phyloP scores from a whole-genome alignment of 53 echinoderm and acorn worm genomes.

The Holothuria scabra region DNA sequence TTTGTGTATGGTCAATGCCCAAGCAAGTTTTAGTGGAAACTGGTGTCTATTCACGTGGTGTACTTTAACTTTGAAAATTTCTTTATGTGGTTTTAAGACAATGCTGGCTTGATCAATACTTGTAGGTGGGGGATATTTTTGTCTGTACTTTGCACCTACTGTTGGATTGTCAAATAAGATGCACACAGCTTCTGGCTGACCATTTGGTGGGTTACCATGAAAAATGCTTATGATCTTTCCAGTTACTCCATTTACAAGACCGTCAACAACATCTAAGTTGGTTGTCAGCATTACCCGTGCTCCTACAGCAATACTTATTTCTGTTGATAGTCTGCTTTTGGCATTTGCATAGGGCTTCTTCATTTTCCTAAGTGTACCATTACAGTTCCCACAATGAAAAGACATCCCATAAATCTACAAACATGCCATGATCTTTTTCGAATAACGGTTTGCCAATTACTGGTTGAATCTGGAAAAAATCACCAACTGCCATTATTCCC shows the following conservation, averaged over 20 bases:
- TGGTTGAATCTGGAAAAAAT: constrained; percentile 69
- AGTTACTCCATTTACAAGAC: constrained; percentile 33
- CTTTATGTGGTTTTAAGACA: constrained; percentile 29
- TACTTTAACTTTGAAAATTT: constrained; percentile 17
- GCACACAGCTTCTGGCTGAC: constrained; percentile 47
- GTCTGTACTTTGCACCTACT: constrained; percentile 41
- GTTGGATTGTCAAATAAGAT: constrained; percentile 42
- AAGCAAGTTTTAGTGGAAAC: constrained; percentile 47
- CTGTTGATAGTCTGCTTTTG: not conserved
- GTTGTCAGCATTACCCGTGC: constrained; percentile 52
- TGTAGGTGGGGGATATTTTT: constrained; percentile 21
- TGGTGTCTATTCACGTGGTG: constrained; percentile 30
- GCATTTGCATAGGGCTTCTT: constrained; percentile 15
- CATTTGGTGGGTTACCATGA: constrained; percentile 2
- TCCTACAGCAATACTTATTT: constrained; percentile 51
- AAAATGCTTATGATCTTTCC: constrained; percentile 12
- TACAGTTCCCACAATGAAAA: constrained; percentile 56
- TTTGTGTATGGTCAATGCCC: constrained; percentile 50
- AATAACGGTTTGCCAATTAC: constrained; percentile 60
- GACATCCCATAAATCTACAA: constrained; percentile 60
- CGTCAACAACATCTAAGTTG: constrained; percentile 21
- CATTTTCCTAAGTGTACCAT: not conserved
- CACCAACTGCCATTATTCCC: constrained; percentile 71
- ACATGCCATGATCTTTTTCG: constrained; percentile 32
- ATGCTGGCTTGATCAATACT: constrained; percentile 13